Evolutionary conservation across 2,888 invertebrate species (phyloP).

Genomic region (Sphaerophoria rueppellii): DNA sequence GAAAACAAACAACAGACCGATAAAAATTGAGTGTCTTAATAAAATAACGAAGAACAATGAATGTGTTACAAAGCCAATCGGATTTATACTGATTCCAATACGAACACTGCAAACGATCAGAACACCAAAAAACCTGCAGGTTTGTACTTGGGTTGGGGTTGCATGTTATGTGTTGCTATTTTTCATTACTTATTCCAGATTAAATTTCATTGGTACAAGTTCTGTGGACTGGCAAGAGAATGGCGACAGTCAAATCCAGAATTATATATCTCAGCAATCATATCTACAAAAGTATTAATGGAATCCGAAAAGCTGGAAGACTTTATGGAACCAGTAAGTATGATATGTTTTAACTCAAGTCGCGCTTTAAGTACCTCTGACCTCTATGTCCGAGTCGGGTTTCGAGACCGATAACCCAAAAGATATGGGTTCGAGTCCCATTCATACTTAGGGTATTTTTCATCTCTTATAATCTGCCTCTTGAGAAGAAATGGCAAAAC

Average conservation of each 20-base stretch:
- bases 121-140: conserved; percentile 82
- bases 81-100: conserved; percentile 87
- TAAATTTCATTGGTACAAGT: conserved; percentile 85
- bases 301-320: conserved; percentile 76
- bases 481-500: too few relatives aligned
- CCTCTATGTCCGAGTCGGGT: too few relatives aligned
- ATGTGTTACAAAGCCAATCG: conserved; percentile 84
- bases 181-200: conserved; percentile 80
- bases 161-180: neutral
- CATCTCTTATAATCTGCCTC: too few relatives aligned
- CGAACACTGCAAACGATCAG: conserved; percentile 88
- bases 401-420: too few relatives aligned
- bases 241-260: conserved; percentile 86
- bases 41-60: conserved; percentile 83
- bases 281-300: conserved; percentile 83
- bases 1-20: conserved; percentile 88
- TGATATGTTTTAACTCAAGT: too few relatives aligned
- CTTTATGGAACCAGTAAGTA: conserved; percentile 75
- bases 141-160: neutral
- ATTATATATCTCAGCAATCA: conserved; percentile 84
- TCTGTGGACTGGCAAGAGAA: conserved; percentile 84
- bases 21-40: conserved; percentile 88
- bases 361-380: too few relatives aligned
- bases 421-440: too few relatives aligned
- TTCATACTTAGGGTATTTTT: too few relatives aligned